A percentile compares a stretch with the other conserved stretches of the same genome.
phyloP scores from a whole-genome alignment of 2,888 invertebrate species.

The Podotricha telesiphe region DNA sequence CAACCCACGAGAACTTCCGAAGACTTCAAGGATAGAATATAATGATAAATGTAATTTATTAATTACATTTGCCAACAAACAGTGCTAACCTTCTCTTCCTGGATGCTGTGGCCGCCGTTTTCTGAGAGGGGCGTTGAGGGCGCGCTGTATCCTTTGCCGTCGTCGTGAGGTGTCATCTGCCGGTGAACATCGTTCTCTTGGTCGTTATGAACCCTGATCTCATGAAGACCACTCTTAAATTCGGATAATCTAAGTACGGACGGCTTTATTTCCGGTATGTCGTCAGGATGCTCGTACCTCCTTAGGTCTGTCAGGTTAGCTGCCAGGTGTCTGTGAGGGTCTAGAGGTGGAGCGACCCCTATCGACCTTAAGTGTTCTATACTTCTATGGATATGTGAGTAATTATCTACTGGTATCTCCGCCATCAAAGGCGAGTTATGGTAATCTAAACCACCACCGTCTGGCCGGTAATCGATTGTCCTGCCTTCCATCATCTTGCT shows the following conservation, averaged over 20 bases:
- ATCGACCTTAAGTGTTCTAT: constrained; percentile 86
- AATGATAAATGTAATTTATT: constrained; percentile 52
- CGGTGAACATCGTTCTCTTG: constrained; percentile 77
- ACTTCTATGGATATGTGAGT: constrained; percentile 86
- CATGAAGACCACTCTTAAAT: constrained; percentile 77
- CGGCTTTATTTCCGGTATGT: constrained; percentile 79
- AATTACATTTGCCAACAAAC: constrained; percentile 39
- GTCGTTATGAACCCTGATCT: constrained; percentile 70
- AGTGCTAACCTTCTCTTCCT: constrained; percentile 78
- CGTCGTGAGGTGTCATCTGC: constrained; percentile 78
- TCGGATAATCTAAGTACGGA: constrained; percentile 79
- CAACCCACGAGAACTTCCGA: constrained; percentile 73
- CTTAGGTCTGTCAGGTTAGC: constrained; percentile 77
- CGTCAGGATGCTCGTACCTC: constrained; percentile 79
- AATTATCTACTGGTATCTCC: constrained; percentile 86
- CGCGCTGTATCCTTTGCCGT: constrained; percentile 80
- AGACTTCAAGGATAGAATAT: constrained; percentile 67
- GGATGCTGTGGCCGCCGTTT: constrained; percentile 75
- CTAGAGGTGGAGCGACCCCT: constrained; percentile 80
- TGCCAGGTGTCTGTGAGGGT: constrained; percentile 76
- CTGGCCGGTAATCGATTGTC: constrained; percentile 81
- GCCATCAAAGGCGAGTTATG: constrained; percentile 87
- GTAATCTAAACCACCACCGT: constrained; percentile 86
- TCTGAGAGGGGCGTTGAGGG: constrained; percentile 80
- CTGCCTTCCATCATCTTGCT: constrained; percentile 82